Conservation (phyloP, 2,888 invertebrate species). For the Byasa hedistus region DNA sequence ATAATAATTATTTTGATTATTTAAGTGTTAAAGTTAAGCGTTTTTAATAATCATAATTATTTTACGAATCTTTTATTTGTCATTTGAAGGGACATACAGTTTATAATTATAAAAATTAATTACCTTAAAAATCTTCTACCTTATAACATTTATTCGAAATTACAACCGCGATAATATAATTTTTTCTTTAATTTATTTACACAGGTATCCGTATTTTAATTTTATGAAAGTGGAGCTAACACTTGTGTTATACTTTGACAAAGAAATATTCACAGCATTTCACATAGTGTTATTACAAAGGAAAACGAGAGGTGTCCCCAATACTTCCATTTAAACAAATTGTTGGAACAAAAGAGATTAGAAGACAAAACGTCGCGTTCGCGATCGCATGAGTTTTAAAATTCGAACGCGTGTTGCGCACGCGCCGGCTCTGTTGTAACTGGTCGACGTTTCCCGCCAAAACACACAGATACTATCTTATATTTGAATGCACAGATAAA, state of each 20-base stretch:
- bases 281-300: slow-evolving; percentile 66
- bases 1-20: too few relatives aligned
- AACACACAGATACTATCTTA: slow-evolving; percentile 60
- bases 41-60: too few relatives aligned
- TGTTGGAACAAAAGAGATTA: slow-evolving; percentile 61
- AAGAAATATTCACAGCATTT: slow-evolving; percentile 72
- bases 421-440: slow-evolving; percentile 69
- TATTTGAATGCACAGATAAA: slow-evolving; percentile 56
- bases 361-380: slow-evolving; percentile 72
- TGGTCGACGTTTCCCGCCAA: slow-evolving; percentile 73
- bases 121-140: slow-evolving; percentile 29
- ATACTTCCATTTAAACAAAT: slow-evolving; percentile 71
- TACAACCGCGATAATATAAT: slow-evolving; percentile 17
- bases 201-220: slow-evolving; percentile 55
- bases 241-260: slow-evolving; percentile 68
- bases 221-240: slow-evolving; percentile 76
- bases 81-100: background rate
- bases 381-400: slow-evolving; percentile 65
- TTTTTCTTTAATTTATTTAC: slow-evolving; percentile 43
- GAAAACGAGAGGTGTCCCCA: slow-evolving; percentile 73
- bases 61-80: too few relatives aligned
- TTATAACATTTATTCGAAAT: slow-evolving; percentile 20
- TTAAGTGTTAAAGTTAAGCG: too few relatives aligned
- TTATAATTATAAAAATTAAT: slow-evolving; percentile 5
- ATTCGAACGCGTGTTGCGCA: slow-evolving; percentile 72